Evolutionary conservation across 1,140 invertebrate genomes (phyloP).

Genomic region (Schlechtendalia chinensis): DNA sequence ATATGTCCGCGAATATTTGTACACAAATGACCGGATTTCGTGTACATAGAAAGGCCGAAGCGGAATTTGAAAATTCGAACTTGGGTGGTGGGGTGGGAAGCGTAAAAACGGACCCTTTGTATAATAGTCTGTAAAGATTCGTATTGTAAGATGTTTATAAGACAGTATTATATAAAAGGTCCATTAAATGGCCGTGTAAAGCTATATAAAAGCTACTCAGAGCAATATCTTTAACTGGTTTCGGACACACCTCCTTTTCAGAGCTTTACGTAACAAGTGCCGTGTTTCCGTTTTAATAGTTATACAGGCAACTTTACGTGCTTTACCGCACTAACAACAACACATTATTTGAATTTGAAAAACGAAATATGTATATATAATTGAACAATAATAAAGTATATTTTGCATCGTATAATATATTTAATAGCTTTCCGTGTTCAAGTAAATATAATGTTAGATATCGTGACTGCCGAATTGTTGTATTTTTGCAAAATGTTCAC

Average conservation of each 20-base stretch:
- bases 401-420: neutral
- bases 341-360: neutral
- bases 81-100: too few relatives aligned
- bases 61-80: too few relatives aligned
- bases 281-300: neutral
- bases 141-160: neutral
- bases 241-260: slow-evolving; percentile 3
- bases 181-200: slow-evolving; percentile 1
- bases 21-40: too few relatives aligned
- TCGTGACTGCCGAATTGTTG: too few relatives aligned
- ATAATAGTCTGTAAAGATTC: neutral
- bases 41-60: too few relatives aligned
- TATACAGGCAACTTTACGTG: neutral
- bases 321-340: neutral
- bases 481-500: neutral
- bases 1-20: too few relatives aligned
- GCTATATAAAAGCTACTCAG: too few relatives aligned
- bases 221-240: neutral
- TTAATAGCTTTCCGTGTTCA: too few relatives aligned
- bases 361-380: neutral
- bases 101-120: too few relatives aligned
- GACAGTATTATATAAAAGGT: neutral
- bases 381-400: neutral
- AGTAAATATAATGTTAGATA: neutral
- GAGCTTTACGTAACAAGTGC: neutral